These are phyloP conservation scores for Prolemur simus DNA, from an alignment of 2,113 vertebrate species.

Conservation along the genomic window DNA sequence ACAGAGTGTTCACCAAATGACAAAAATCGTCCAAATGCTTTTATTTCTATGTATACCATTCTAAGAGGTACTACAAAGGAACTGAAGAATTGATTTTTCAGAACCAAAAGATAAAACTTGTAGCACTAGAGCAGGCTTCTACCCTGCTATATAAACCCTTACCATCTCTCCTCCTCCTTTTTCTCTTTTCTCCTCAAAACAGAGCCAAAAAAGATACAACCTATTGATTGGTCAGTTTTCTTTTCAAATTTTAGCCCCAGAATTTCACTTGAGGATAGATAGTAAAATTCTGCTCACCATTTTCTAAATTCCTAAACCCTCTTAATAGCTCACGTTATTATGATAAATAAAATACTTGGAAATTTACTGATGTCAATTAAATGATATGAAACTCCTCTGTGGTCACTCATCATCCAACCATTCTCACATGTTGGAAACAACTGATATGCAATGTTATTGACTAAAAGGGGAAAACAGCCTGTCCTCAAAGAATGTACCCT, in stretches of 20 bases:
- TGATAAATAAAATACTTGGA: conserved; percentile 1
- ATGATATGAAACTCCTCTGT: not conserved
- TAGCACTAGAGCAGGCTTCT: not conserved
- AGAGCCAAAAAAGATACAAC: not conserved
- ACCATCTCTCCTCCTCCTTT: not conserved
- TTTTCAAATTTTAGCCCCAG: not conserved
- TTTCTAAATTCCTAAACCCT: conserved; percentile 43
- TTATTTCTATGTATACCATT: not conserved
- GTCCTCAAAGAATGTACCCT: not conserved
- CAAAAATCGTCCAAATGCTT: not conserved
- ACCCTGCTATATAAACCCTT: not conserved
- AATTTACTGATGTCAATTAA: conserved; percentile 7
- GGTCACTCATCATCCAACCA: not conserved
- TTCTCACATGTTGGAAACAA: not conserved
- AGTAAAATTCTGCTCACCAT: not conserved
- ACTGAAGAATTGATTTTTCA: not conserved
- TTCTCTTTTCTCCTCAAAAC: not conserved
- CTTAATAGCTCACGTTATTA: not conserved
- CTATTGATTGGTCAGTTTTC: not conserved
- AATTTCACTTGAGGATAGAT: not conserved
- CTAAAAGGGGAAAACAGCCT: not conserved
- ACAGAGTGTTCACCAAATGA: not conserved
- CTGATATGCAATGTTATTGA: not conserved
- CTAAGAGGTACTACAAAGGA: not conserved
- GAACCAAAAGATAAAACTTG: conserved; percentile 38